Conservation (phyloP, 2,888 invertebrate genomes). For the Scotopteryx bipunctaria region DNA sequence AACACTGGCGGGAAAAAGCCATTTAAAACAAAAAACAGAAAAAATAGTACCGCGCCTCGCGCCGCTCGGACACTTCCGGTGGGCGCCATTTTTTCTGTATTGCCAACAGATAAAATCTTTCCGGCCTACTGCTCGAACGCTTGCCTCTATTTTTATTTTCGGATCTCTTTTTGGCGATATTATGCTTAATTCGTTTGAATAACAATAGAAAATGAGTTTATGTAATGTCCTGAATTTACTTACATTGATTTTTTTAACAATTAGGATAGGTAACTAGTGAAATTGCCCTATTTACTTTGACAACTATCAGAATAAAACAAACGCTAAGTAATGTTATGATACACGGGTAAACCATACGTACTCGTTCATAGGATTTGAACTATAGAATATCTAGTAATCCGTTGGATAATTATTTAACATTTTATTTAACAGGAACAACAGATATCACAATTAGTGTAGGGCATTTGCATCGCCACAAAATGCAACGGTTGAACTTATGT, state of each 20-base stretch:
- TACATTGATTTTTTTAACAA: too few relatives aligned
- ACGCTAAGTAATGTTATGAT: background rate
- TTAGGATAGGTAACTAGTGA: too few relatives aligned
- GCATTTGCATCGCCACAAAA: slow-evolving; percentile 78
- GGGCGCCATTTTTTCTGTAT: slow-evolving; percentile 84
- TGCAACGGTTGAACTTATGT: slow-evolving; percentile 82
- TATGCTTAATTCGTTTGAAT: slow-evolving; percentile 45
- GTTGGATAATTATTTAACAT: slow-evolving; percentile 30
- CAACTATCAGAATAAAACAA: too few relatives aligned
- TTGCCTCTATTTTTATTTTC: slow-evolving; percentile 72
- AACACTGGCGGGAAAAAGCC: slow-evolving; percentile 82
- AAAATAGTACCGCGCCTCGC: slow-evolving; percentile 81
- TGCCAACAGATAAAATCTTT: slow-evolving; percentile 84
- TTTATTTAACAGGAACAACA: slow-evolving; percentile 60
- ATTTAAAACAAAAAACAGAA: slow-evolving; percentile 82
- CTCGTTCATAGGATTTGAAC: background rate
- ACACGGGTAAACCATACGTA: background rate
- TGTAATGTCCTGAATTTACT: background rate
- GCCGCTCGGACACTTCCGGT: slow-evolving; percentile 83
- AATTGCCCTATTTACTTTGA: too few relatives aligned
- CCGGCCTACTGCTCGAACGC: slow-evolving; percentile 80
- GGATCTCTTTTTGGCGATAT: slow-evolving; percentile 73
- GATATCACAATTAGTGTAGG: slow-evolving; percentile 74
- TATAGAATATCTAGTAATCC: slow-evolving; percentile 3
- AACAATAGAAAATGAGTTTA: background rate